phyloP scores from a whole-genome alignment of 2,888 invertebrate genomes.

The Drosophila mimica region DNA sequence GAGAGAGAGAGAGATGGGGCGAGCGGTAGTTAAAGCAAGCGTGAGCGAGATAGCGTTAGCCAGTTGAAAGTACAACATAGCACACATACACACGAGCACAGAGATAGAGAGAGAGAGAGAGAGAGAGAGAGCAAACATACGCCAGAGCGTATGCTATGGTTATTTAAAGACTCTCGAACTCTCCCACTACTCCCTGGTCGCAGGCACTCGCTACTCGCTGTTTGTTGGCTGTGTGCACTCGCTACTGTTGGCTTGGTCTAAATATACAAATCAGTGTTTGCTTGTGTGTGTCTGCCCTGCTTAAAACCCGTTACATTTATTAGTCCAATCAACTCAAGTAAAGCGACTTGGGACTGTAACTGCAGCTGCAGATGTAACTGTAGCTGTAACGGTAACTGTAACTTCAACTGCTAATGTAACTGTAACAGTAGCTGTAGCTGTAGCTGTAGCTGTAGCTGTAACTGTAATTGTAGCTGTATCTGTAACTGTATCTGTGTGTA shows the following conservation, averaged over 20 bases:
- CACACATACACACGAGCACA: not conserved
- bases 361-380: not conserved
- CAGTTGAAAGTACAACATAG: not conserved
- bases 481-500: not conserved
- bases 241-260: conserved; percentile 12
- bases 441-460: not conserved
- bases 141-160: conserved; percentile 38
- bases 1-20: not conserved
- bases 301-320: not conserved
- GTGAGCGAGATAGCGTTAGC: not conserved
- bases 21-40: not conserved
- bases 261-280: not conserved
- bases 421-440: not conserved
- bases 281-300: not conserved
- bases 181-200: not conserved
- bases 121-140: conserved; percentile 25
- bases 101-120: not conserved
- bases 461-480: not conserved
- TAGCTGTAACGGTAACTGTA: not conserved
- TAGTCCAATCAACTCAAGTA: not conserved
- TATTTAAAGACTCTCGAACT: conserved; percentile 6
- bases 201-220: conserved; percentile 35
- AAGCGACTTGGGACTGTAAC: not conserved
- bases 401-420: not conserved
- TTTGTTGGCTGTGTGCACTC: conserved; percentile 13